Evolutionary conservation across 1,140 invertebrate genomes (phyloP).

Genomic region (Oryctes rhinoceros): DNA sequence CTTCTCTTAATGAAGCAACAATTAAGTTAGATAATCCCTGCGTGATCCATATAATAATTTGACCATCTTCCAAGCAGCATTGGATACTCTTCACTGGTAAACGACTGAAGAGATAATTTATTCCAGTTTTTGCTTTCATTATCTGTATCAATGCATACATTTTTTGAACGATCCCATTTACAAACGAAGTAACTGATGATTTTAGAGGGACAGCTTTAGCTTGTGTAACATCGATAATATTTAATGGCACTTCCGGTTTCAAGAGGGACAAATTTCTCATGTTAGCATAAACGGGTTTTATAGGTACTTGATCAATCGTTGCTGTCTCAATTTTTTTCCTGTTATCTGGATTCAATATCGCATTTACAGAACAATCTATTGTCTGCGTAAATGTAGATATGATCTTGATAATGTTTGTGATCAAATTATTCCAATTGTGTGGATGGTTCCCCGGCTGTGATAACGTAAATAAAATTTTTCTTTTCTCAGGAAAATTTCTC

Average conservation of each 20-base stretch:
- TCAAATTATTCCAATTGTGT: constrained; percentile 78
- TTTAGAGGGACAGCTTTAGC: constrained; percentile 34
- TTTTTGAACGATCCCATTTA: constrained; percentile 45
- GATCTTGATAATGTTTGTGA: constrained; percentile 67
- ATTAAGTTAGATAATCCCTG: constrained; percentile 75
- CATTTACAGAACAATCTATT: constrained; percentile 61
- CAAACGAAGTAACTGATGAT: constrained; percentile 37
- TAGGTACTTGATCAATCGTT: neutral
- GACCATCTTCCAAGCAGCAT: constrained; percentile 70
- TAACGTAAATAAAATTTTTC: constrained; percentile 71
- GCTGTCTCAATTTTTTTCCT: neutral
- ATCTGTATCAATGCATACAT: constrained; percentile 36
- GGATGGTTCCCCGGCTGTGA: constrained; percentile 82
- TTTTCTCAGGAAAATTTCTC: constrained; percentile 65
- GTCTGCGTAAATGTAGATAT: constrained; percentile 71
- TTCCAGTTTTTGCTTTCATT: constrained; percentile 67
- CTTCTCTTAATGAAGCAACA: constrained; percentile 75
- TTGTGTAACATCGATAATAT: constrained; percentile 45
- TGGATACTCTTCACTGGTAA: constrained; percentile 72
- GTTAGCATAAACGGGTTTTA: constrained; percentile 44
- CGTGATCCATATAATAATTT: constrained; percentile 74
- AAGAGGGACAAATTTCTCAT: constrained; percentile 51
- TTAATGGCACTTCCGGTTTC: neutral
- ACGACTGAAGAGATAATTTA: constrained; percentile 77
- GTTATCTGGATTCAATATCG: neutral